Evolutionary conservation across 2,797 vertebrate genomes (phyloP).

Genomic region (Eulemur albifrons): DNA sequence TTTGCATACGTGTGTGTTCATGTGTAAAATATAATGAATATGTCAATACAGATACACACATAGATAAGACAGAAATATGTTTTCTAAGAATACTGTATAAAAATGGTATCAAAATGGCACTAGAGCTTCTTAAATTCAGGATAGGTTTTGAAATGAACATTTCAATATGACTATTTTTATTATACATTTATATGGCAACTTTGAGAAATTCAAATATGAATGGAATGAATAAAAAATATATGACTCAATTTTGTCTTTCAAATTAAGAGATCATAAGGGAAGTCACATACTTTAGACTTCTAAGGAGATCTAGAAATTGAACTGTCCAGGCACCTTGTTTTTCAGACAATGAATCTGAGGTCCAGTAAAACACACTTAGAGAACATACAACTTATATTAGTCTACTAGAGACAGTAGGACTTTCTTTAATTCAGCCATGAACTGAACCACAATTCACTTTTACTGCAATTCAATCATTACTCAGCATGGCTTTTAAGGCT

Average conservation of each 20-base stretch:
- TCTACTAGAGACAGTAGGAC: neutral
- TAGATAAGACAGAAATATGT: neutral
- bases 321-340: neutral
- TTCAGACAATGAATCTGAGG: neutral
- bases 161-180: neutral
- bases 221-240: conserved; percentile 4
- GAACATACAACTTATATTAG: neutral
- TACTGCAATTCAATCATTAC: neutral
- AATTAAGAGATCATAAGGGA: neutral
- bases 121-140: neutral
- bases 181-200: neutral
- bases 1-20: too few species aligned
- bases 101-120: neutral
- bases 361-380: neutral
- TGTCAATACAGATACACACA: neutral
- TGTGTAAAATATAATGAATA: neutral
- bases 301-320: neutral
- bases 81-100: neutral
- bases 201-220: conserved; percentile 32
- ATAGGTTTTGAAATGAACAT: neutral
- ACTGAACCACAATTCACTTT: neutral
- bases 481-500: neutral
- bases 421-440: neutral
- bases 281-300: neutral
- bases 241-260: neutral